Base-by-base conservation (phyloP, 2,797 vertebrate genomes). In the Ciconia nigra region DNA sequence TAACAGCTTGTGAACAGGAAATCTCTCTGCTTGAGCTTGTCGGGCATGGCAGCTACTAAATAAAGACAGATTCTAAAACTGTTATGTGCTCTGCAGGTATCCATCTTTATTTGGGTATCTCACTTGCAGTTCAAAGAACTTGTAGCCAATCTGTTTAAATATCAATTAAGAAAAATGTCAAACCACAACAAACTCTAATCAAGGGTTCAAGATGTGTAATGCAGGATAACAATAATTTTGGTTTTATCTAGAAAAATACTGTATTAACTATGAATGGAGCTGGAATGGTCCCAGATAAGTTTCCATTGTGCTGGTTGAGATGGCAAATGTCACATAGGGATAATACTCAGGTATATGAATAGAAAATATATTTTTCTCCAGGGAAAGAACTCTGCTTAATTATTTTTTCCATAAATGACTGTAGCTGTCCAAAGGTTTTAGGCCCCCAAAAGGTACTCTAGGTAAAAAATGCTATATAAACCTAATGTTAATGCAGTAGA, bases 1-100 rank as follows among this genome's bases (percentile, higher is more conserved):
- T 93, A 98, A 96, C 98, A 98, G 98, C 98, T 98, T 97, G 71
- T 94, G 98, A 96, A 93, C 98, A 98, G 98, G 98, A 98, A 98
- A 96, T 97, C 67, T 94, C 97, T 97, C 98, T 73, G 97, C 97
- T 97, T 96, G 97, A 96, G 93, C 93, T 97, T 87, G 87, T 88
- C 2, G 2, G 89, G 79, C 89, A 83, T 67, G 74, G 94, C 92
- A 85, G 84, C 90, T 89, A 31, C 76, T 97, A 94, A 93, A 97
- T 92, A 95, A 82, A 96, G 94, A 72, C 96, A 91, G 57, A 59
- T 87, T 93, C 87, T 88, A 51, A 86, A 92, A 69, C 85, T 93
- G 79, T 90, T 94, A 63, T 13, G 70, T 90, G 89, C 97, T 95
- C 92, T 65, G 77, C 95, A 96, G 97, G 97, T 94, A 96, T 94